Percentiles rank a stretch among this genome's conserved stretches.
phyloP scores from a whole-genome alignment of 2,113 vertebrate genomes.

The Chaetodon auriga region DNA sequence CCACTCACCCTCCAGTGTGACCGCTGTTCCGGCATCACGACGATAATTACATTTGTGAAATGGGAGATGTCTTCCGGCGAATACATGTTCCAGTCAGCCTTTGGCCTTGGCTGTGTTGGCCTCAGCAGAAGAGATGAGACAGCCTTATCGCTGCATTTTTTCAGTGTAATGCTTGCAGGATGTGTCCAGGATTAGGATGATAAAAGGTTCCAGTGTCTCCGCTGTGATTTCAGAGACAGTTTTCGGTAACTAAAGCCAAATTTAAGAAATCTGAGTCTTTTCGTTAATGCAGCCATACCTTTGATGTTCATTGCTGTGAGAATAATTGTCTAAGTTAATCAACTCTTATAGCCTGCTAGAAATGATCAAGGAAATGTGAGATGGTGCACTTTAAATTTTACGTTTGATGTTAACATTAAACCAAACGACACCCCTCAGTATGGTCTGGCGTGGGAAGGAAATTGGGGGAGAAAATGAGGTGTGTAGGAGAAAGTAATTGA shows the following conservation, averaged over 20 bases:
- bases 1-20: slow-evolving; percentile 11
- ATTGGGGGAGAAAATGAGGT: background rate
- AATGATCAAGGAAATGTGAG: slow-evolving; percentile 1
- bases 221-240: background rate
- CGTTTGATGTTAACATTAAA: background rate
- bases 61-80: slow-evolving; percentile 19
- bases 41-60: slow-evolving; percentile 46
- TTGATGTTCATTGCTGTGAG: slow-evolving; percentile 20
- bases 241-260: slow-evolving; percentile 18
- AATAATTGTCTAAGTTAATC: slow-evolving; percentile 29
- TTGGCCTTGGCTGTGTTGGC: slow-evolving; percentile 29
- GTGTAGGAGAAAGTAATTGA: background rate
- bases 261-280: slow-evolving; percentile 10
- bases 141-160: slow-evolving; percentile 35
- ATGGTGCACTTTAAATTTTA: background rate
- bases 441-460: background rate
- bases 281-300: slow-evolving; percentile 14
- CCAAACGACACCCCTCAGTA: background rate
- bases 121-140: slow-evolving; percentile 30
- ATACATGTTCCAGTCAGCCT: slow-evolving; percentile 20
- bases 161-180: slow-evolving; percentile 22
- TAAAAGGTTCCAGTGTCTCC: slow-evolving; percentile 9
- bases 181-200: slow-evolving; percentile 35
- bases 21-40: slow-evolving; percentile 23
- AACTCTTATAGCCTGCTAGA: background rate